Base-by-base conservation (phyloP, 2,113 vertebrate species). In the Corydoras maculifer region DNA sequence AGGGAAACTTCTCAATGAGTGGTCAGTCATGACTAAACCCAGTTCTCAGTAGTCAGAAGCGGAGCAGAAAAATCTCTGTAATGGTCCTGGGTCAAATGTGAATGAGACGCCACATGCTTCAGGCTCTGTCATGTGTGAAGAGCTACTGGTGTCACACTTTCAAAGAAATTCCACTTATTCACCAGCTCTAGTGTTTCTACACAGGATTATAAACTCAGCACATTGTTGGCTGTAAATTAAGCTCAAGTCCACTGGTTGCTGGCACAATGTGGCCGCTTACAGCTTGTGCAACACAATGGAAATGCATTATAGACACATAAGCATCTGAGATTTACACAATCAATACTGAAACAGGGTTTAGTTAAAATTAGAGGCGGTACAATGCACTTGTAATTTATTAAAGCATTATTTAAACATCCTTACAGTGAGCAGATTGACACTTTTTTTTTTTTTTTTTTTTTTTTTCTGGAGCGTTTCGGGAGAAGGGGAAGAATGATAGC, bases 81-180 rank as follows among this genome's bases (percentile, higher is more conserved):
- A 68, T 64, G 61, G 57, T 30, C 72, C 61, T 15, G 48, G 73
- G 73, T 78, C 69, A 78, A 68, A 72, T 73, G 69, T 78, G 31
- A 65, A n/a, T 1, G 31, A 57, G 65, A 30, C 53, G 58, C 65
- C 69, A 61, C 73, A 69, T 78, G 77, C 65, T 72, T 50, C 63
- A 48, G 51, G 65, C 57, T 72, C 61, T 60, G 60, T 69, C 69
- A 78, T 69, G 73, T 68, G 61, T 75, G 58, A 78, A 29, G 65
- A 62, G 58, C 70, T 63, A 72, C 50, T 48, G 30, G 73, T 72
- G 72, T 69, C 35, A 4, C 8, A 55, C 30, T 62, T 72, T 72
- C 70, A 59, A 65, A 63, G 67, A 68, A 59, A 62, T 55, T 72
- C 50, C 73, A 72, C 15, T 68, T 31, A 62, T 30, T 57, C 58